phyloP scores from a whole-genome alignment of 2,888 invertebrate genomes.

The Rugalucina vietnamica region DNA sequence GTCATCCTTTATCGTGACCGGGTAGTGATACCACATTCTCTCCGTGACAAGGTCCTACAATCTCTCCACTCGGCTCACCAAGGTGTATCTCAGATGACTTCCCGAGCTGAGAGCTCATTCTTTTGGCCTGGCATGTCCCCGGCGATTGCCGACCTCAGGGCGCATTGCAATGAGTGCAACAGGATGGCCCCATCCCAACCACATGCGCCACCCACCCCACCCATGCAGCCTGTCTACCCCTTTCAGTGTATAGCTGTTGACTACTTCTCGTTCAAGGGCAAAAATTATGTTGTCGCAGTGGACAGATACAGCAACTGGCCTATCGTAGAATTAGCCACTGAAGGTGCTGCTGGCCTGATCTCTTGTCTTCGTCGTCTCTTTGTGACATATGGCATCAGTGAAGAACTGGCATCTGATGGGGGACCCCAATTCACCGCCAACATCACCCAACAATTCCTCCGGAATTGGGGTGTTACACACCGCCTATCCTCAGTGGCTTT shows the following conservation, averaged over 20 bases:
- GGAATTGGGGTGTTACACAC: no score
- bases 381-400: no score
- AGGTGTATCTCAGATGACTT: constrained; percentile 44
- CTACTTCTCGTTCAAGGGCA: constrained; percentile 53
- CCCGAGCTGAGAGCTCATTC: neutral
- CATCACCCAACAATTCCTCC: no score
- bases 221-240: neutral
- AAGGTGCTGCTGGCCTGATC: constrained; percentile 20
- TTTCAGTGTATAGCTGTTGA: constrained; percentile 7
- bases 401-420: no score
- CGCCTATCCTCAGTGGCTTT: no score
- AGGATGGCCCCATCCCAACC: neutral
- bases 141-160: neutral
- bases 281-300: constrained; percentile 56
- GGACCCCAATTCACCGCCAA: no score
- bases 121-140: neutral
- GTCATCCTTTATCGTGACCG: constrained; percentile 52
- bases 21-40: constrained; percentile 19
- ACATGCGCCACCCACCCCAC: neutral
- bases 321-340: constrained; percentile 49
- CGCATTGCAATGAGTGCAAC: neutral
- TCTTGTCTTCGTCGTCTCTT: constrained; percentile 30
- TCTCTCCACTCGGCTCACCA: constrained; percentile 69
- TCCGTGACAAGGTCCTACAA: constrained; percentile 39
- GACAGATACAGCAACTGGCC: constrained; percentile 67